phyloP scores from a whole-genome alignment of 2,797 vertebrate species.

The Bovichtus variegatus region DNA sequence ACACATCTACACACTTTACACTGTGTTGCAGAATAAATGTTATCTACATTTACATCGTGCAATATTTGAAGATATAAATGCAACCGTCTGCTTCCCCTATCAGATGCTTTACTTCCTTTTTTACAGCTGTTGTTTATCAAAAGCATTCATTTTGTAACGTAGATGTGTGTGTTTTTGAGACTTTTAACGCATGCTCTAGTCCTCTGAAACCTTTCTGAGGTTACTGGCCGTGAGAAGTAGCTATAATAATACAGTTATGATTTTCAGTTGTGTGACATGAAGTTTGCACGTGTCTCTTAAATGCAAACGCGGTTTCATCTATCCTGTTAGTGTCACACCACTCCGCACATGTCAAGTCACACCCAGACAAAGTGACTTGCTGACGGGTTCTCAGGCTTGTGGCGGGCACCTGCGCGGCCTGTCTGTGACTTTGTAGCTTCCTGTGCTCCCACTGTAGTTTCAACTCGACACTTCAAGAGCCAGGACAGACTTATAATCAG shows the following conservation, averaged over 20 bases:
- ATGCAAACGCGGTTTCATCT: background rate
- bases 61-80: background rate
- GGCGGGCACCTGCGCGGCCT: rapidly evolving
- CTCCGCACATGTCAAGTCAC: background rate
- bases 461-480: background rate
- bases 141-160: background rate
- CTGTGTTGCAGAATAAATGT: background rate
- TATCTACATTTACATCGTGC: background rate
- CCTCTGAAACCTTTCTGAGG: background rate
- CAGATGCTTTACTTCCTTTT: slow-evolving; percentile 49
- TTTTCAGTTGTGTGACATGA: background rate
- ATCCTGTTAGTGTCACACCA: slow-evolving; percentile 9
- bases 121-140: background rate
- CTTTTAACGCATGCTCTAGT: no score
- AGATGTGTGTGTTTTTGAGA: no score
- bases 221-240: background rate
- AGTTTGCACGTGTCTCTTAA: background rate
- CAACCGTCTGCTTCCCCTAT: slow-evolving; percentile 46
- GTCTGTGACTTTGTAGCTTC: background rate
- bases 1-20: no score
- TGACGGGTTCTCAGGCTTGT: background rate
- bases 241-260: background rate
- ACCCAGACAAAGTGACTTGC: background rate
- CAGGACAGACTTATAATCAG: background rate
- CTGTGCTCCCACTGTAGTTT: background rate